phyloP scores from a whole-genome alignment of 1,140 invertebrate genomes.

The Papilio polyxenes region DNA sequence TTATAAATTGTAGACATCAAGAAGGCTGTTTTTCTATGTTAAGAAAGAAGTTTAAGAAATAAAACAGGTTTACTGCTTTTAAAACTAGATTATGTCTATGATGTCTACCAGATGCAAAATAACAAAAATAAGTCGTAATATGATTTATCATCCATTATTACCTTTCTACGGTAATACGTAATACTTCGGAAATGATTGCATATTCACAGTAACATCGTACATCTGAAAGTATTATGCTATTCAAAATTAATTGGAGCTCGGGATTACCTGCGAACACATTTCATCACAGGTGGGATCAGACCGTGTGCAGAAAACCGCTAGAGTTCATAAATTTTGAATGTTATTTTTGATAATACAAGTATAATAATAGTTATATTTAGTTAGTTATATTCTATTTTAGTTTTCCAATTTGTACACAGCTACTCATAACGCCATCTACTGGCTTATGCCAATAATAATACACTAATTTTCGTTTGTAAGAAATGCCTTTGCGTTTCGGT shows the following conservation, averaged over 20 bases:
- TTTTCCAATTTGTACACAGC: neutral
- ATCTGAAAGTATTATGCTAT: neutral
- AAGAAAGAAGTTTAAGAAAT: too few species aligned
- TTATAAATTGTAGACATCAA: neutral
- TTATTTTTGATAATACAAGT: too few species aligned
- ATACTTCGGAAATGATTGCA: neutral
- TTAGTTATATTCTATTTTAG: too few species aligned
- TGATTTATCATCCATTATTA: conserved; percentile 6
- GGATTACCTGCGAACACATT: neutral
- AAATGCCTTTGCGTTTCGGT: too few species aligned
- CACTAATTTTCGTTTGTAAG: neutral
- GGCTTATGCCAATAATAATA: neutral
- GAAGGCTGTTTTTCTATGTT: too few species aligned
- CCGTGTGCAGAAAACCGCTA: neutral
- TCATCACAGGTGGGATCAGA: too few species aligned
- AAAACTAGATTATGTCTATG: too few species aligned
- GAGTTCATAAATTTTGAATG: too few species aligned
- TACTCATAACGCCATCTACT: neutral
- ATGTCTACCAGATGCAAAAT: neutral
- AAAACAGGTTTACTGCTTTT: too few species aligned
- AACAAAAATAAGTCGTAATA: neutral
- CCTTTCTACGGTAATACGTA: neutral
- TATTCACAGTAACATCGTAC: neutral
- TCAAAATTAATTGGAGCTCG: neutral
- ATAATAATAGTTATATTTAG: too few species aligned